phyloP scores from a whole-genome alignment of 2,113 vertebrate genomes.

The Triplophysa siluroides region DNA sequence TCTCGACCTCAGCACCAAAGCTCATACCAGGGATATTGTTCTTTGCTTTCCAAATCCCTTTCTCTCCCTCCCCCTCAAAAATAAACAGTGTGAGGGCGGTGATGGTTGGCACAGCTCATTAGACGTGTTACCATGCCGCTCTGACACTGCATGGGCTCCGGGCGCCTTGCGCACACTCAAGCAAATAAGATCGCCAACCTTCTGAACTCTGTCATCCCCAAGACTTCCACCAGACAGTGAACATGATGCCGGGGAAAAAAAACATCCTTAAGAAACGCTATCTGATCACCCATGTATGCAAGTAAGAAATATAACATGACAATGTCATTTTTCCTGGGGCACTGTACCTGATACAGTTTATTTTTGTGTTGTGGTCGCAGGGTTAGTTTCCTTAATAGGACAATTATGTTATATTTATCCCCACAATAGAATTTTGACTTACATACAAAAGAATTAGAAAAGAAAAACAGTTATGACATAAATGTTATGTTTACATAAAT shows the following conservation, averaged over 20 bases:
- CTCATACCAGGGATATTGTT: conserved; percentile 66
- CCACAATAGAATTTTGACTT: too few species aligned
- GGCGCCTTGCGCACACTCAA: background rate
- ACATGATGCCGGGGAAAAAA: conserved; percentile 10
- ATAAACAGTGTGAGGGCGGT: conserved; percentile 3
- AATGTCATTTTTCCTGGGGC: background rate
- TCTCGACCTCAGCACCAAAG: conserved; percentile 52
- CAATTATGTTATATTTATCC: too few species aligned
- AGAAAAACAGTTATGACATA: too few species aligned
- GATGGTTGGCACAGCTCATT: background rate
- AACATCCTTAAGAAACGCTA: background rate
- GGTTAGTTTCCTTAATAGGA: too few species aligned
- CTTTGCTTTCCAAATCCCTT: conserved; percentile 59
- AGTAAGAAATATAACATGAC: background rate
- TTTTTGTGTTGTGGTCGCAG: background rate
- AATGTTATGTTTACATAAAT: too few species aligned
- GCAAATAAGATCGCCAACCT: conserved; percentile 28
- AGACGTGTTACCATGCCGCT: background rate
- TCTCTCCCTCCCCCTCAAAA: conserved; percentile 39
- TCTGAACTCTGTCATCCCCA: conserved; percentile 16
- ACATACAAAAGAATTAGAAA: too few species aligned
- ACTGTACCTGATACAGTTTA: background rate
- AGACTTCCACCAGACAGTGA: conserved; percentile 5
- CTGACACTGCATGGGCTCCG: background rate
- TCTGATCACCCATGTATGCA: background rate